Evolutionary conservation across 2,888 invertebrate species (phyloP).

Genomic region (Toxonevra muliebris): DNA sequence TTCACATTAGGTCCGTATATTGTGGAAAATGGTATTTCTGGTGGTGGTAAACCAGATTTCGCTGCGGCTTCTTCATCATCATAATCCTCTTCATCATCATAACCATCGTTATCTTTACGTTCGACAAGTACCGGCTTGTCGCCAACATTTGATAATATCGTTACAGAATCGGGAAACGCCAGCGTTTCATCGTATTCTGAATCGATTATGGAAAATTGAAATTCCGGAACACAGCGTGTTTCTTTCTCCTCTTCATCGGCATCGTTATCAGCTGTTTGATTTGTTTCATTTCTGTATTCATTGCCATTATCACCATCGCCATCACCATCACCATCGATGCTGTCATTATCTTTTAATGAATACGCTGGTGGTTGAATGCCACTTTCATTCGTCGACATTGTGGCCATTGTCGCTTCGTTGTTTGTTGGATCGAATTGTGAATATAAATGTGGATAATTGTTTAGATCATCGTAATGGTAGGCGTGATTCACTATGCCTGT

Average conservation of each 20-base stretch:
- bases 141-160: constrained; percentile 70
- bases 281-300: not conserved
- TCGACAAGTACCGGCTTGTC: constrained; percentile 67
- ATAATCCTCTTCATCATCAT: constrained; percentile 44
- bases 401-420: constrained; percentile 17
- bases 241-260: constrained; percentile 31
- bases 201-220: constrained; percentile 70
- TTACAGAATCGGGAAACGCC: constrained; percentile 79
- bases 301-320: constrained; percentile 20
- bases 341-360: constrained; percentile 21
- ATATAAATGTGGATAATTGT: constrained; percentile 48
- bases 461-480: constrained; percentile 52
- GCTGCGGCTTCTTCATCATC: constrained; percentile 42
- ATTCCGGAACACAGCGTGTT: constrained; percentile 66
- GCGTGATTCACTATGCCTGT: constrained; percentile 50
- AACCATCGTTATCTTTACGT: constrained; percentile 61
- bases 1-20: constrained; percentile 76
- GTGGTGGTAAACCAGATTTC: constrained; percentile 42
- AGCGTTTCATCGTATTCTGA: constrained; percentile 84
- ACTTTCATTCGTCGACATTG: constrained; percentile 43
- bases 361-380: constrained; percentile 33
- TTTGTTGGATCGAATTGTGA: constrained; percentile 45
- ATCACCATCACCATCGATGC: constrained; percentile 22
- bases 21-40: constrained; percentile 71
- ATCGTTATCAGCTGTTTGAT: constrained; percentile 39